Evolutionary conservation across 2,888 invertebrate genomes (phyloP).

Genomic region (Drosophila gaucha): DNA sequence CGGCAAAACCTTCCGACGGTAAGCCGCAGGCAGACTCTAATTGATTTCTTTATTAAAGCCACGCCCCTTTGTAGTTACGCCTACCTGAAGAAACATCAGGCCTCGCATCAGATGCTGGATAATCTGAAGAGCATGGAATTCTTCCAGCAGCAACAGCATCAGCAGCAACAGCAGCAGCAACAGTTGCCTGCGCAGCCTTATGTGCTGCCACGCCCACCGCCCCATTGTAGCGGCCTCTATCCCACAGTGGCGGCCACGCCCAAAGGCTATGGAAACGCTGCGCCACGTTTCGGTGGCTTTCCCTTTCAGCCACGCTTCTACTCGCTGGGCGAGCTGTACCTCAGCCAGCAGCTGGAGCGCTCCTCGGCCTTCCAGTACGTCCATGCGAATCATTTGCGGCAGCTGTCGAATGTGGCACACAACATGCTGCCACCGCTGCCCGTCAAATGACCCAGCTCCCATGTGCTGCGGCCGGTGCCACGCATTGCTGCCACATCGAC

Average conservation of each 20-base stretch:
- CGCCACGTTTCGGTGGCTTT: slow-evolving; percentile 77
- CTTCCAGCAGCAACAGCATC: slow-evolving; percentile 47
- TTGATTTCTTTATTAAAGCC: neutral
- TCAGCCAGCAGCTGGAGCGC: slow-evolving; percentile 83
- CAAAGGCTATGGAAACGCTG: slow-evolving; percentile 53
- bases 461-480: slow-evolving; percentile 83
- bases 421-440: slow-evolving; percentile 70
- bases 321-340: slow-evolving; percentile 83
- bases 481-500: slow-evolving; percentile 79
- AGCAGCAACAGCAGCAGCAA: slow-evolving; percentile 35
- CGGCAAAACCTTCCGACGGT: slow-evolving; percentile 87
- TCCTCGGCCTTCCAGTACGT: slow-evolving; percentile 84
- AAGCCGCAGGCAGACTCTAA: slow-evolving; percentile 42
- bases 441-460: slow-evolving; percentile 83
- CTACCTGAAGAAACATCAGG: slow-evolving; percentile 86
- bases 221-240: slow-evolving; percentile 48
- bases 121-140: slow-evolving; percentile 81
- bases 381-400: slow-evolving; percentile 80
- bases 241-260: slow-evolving; percentile 22
- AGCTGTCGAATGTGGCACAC: slow-evolving; percentile 70
- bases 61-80: slow-evolving; percentile 75
- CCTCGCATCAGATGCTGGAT: slow-evolving; percentile 83
- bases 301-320: slow-evolving; percentile 83
- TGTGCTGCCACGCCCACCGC: slow-evolving; percentile 55
- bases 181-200: slow-evolving; percentile 25